phyloP scores from a whole-genome alignment of 2,797 vertebrate species.

The Sternarchorhynchus goeldii region DNA sequence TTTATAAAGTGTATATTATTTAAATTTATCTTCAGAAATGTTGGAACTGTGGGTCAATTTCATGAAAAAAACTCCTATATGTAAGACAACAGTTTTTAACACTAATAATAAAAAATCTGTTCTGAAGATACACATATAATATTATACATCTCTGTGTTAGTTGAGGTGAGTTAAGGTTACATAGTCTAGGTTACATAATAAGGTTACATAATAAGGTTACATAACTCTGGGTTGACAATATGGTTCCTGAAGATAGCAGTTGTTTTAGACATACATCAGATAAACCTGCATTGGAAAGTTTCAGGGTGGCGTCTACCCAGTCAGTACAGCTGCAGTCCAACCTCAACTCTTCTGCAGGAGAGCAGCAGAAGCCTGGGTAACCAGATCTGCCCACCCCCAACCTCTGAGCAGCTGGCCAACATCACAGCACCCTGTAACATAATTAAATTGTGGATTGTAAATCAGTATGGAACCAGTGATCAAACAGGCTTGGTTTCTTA shows the following conservation, averaged over 20 bases:
- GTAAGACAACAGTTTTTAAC: background rate
- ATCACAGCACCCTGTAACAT: slow-evolving; percentile 71
- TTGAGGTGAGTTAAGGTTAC: slow-evolving; percentile 55
- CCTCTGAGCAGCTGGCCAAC: slow-evolving; percentile 61
- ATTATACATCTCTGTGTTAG: slow-evolving; percentile 62
- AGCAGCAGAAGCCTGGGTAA: slow-evolving; percentile 52
- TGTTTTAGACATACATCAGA: slow-evolving; percentile 67
- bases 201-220: too few species aligned
- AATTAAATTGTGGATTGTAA: slow-evolving; percentile 82
- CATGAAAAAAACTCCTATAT: background rate
- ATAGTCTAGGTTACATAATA: slow-evolving; percentile 31
- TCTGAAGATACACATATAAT: slow-evolving; percentile 31
- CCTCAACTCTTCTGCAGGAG: slow-evolving; percentile 52
- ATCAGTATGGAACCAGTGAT: slow-evolving; percentile 79
- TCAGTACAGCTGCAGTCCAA: too few species aligned
- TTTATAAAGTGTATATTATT: background rate
- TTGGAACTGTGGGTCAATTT: background rate
- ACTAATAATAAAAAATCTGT: slow-evolving; percentile 7
- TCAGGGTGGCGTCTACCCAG: slow-evolving; percentile 33
- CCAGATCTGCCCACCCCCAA: slow-evolving; percentile 46
- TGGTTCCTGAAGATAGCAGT: slow-evolving; percentile 48
- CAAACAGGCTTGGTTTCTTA: slow-evolving; percentile 72
- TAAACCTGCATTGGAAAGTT: slow-evolving; percentile 59
- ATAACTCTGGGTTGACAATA: too few species aligned
- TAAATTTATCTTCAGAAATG: background rate